Conservation (phyloP, 1,140 invertebrate species). For the Bradynema listronoti region DNA sequence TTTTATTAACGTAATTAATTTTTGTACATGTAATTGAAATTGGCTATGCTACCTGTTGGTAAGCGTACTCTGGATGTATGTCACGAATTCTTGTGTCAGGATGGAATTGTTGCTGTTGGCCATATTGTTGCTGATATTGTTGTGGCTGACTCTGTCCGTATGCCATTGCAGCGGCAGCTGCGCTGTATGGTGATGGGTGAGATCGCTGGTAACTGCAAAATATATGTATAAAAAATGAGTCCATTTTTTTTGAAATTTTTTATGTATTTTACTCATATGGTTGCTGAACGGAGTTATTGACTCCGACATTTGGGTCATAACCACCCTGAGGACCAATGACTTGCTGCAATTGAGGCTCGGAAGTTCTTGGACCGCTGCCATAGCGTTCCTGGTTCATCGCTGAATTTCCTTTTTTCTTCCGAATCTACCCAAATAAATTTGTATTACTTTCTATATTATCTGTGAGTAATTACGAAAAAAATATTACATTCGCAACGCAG, state of each 20-base stretch:
- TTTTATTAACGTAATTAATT: neutral
- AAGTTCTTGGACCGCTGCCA: slow-evolving; percentile 1
- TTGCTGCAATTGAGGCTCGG: slow-evolving; percentile 9
- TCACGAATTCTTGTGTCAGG: slow-evolving; percentile 13
- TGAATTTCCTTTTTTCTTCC: slow-evolving; percentile 24
- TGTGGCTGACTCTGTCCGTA: slow-evolving; percentile 2
- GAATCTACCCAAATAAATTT: slow-evolving; percentile 18
- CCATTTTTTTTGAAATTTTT: neutral
- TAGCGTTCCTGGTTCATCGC: slow-evolving; percentile 10
- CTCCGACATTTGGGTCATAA: neutral
- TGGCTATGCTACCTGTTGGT: slow-evolving; percentile 15
- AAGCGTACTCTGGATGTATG: slow-evolving; percentile 19
- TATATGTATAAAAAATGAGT: neutral
- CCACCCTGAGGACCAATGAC: slow-evolving; percentile 9
- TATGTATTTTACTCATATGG: neutral
- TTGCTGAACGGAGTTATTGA: neutral
- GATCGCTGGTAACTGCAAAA: slow-evolving; percentile 5
- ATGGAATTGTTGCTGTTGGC: slow-evolving; percentile 1
- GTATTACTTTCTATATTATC: neutral
- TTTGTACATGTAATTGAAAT: neutral
- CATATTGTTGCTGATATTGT: neutral
- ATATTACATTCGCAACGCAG: slow-evolving; percentile 28
- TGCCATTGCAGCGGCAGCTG: neutral
- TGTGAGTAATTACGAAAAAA: neutral
- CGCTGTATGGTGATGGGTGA: neutral